These are phyloP conservation scores for Prunella fulvescens DNA, from an alignment of 2,113 vertebrate species.

Conservation along the genomic window DNA sequence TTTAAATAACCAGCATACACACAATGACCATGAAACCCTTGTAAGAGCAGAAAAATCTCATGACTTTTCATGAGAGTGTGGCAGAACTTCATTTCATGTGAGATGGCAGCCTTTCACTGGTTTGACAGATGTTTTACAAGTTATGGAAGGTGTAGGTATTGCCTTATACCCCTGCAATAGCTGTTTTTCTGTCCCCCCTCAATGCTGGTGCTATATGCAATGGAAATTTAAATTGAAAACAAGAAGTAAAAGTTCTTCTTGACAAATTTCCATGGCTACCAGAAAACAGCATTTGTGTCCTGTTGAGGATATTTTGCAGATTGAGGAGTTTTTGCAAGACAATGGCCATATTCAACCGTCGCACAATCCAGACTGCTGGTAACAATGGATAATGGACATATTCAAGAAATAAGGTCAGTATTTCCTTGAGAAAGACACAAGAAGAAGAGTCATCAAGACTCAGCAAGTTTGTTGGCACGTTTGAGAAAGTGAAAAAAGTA, in stretches of 20 bases:
- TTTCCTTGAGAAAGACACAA: no score
- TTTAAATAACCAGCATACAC: background rate
- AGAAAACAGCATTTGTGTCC: background rate
- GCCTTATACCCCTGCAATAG: background rate
- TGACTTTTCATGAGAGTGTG: no score
- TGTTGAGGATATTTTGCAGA: no score
- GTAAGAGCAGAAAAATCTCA: background rate
- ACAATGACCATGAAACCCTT: background rate
- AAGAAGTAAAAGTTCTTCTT: background rate
- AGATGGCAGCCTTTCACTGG: rapidly evolving
- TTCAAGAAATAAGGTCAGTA: no score
- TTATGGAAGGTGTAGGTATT: background rate
- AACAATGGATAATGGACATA: no score
- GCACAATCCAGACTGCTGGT: no score
- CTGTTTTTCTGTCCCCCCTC: background rate
- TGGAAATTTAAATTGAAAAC: background rate
- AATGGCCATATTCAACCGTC: no score
- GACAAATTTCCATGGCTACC: background rate
- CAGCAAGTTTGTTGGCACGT: no score
- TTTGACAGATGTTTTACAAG: background rate
- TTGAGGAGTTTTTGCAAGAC: no score
- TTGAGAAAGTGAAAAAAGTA: no score
- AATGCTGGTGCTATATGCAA: rapidly evolving
- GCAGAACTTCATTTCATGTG: background rate
- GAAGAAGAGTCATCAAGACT: no score